Percentiles rank a stretch among this genome's conserved stretches.
Conservation (phyloP, 2,888 invertebrate genomes). For the Drosophila cognata region DNA sequence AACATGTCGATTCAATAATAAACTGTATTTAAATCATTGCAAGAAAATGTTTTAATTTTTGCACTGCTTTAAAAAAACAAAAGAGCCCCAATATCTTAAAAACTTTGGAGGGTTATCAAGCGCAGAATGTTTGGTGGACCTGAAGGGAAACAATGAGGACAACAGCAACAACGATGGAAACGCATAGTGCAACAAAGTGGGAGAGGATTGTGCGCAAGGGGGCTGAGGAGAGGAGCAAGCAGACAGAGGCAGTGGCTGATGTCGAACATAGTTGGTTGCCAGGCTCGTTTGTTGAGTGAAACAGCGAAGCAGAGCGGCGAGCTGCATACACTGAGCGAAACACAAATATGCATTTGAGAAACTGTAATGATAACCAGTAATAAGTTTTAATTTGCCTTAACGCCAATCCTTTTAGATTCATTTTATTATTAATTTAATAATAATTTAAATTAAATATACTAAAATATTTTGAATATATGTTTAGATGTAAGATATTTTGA, state of each 20-base stretch:
- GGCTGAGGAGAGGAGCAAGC: constrained; percentile 13
- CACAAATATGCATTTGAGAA: background rate
- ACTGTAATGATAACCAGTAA: background rate
- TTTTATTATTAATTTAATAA: background rate
- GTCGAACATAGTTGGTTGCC: constrained; percentile 65
- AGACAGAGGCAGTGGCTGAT: constrained; percentile 61
- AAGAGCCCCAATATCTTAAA: background rate
- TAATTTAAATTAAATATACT: background rate
- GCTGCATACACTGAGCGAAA: constrained; percentile 13
- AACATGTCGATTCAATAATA: background rate
- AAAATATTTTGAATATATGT: background rate
- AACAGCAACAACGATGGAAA: constrained; percentile 37
- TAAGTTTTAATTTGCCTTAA: background rate
- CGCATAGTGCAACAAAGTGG: constrained; percentile 44
- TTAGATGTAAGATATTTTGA: background rate
- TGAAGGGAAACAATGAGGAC: constrained; percentile 60
- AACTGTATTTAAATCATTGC: background rate
- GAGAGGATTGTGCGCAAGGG: background rate
- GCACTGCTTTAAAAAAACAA: background rate
- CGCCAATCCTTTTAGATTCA: background rate
- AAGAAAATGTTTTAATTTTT: background rate
- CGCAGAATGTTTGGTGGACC: constrained; percentile 55
- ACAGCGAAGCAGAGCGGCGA: background rate
- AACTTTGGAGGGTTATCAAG: constrained; percentile 34
- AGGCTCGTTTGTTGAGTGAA: constrained; percentile 33